Conservation (phyloP, 92 coral and sea anemone species). For the Paragorgia papillata region DNA sequence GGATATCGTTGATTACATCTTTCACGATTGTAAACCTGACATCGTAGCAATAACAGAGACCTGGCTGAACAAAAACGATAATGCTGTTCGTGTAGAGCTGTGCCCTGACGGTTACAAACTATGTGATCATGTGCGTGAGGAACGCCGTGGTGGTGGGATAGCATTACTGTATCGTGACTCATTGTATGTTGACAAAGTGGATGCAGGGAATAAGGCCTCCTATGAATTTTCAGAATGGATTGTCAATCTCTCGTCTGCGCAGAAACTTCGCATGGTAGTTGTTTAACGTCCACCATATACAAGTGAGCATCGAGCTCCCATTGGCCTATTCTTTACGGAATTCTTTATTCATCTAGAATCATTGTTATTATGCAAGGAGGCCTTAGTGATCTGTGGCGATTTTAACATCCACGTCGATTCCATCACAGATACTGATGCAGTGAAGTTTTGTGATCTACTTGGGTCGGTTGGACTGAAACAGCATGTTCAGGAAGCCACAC, state of each 20-base stretch:
- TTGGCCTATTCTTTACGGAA: constrained; percentile 1
- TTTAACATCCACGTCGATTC: constrained; percentile 7
- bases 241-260: constrained; percentile 2
- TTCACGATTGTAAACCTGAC: constrained; percentile 23
- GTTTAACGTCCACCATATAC: constrained; percentile 18
- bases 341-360: constrained; percentile 1
- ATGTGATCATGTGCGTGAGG: constrained; percentile 6
- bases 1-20: constrained; percentile 23
- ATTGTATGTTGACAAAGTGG: constrained; percentile 39
- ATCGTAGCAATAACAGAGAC: constrained; percentile 37
- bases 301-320: not conserved
- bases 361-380: constrained; percentile 5
- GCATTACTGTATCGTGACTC: constrained; percentile 28
- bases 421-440: not conserved
- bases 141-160: constrained; percentile 37
- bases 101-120: constrained; percentile 40
- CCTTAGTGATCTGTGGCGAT: constrained; percentile 1
- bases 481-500: not conserved
- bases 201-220: constrained; percentile 50
- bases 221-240: constrained; percentile 58
- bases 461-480: not conserved
- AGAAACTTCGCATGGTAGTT: constrained; percentile 2
- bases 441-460: not conserved
- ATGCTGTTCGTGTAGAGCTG: constrained; percentile 37
- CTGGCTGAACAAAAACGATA: constrained; percentile 19